These are phyloP conservation scores for Thyatira batis DNA, from an alignment of 2,888 invertebrate species.

Conservation along the genomic window DNA sequence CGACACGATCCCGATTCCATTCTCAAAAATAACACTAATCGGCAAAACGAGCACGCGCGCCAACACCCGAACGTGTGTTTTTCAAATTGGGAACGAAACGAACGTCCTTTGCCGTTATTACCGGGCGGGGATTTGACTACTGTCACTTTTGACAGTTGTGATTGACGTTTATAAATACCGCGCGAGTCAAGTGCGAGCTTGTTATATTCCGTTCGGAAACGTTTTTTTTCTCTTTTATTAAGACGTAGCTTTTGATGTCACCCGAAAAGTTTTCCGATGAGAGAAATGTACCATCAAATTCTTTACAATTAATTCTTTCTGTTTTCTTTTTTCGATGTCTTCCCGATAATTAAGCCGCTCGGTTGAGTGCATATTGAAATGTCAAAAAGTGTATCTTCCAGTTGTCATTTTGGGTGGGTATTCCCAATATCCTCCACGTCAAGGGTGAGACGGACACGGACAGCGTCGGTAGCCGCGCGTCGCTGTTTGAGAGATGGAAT, in stretches of 20 bases:
- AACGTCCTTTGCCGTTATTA: conserved; percentile 72
- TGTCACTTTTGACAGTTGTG: conserved; percentile 78
- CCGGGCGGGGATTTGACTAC: conserved; percentile 76
- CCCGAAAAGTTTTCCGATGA: conserved; percentile 23
- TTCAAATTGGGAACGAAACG: conserved; percentile 70
- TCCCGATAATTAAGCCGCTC: conserved; percentile 57
- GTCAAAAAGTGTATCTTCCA: conserved; percentile 78
- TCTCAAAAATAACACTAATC: conserved; percentile 81
- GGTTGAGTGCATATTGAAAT: conserved; percentile 79
- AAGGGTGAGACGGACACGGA: conserved; percentile 66
- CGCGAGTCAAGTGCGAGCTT: conserved; percentile 70
- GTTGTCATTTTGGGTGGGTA: conserved; percentile 74
- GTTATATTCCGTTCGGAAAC: conserved; percentile 46
- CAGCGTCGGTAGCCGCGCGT: conserved; percentile 51
- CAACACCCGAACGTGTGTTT: conserved; percentile 73
- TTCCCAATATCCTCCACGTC: conserved; percentile 73
- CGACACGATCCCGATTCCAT: conserved; percentile 80
- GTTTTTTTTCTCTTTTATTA: conserved; percentile 48
- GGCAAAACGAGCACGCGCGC: conserved; percentile 78
- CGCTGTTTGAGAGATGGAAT: conserved; percentile 66
- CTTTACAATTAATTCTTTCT: conserved; percentile 9
- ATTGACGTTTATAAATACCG: conserved; percentile 79
- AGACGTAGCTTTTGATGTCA: conserved; percentile 61
- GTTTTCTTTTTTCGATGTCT: conserved; percentile 11
- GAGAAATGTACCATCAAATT: conserved; percentile 12